phyloP scores from a whole-genome alignment of 2,113 vertebrate genomes.

The Papio anubis region DNA sequence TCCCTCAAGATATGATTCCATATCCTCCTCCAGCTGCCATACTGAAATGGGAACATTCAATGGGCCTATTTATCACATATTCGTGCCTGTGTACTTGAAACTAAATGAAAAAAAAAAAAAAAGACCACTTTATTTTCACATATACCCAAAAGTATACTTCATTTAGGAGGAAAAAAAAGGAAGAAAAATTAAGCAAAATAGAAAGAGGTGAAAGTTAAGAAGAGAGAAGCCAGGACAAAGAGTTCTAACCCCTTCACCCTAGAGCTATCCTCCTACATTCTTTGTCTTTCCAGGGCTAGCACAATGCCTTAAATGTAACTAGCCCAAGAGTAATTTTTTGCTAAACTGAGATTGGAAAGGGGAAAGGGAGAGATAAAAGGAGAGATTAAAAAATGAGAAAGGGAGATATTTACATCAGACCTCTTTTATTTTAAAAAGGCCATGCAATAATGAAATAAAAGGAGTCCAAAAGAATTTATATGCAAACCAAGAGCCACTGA shows the following conservation, averaged over 20 bases:
- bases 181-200: neutral
- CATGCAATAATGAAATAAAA: neutral
- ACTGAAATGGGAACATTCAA: neutral
- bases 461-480: neutral
- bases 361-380: neutral
- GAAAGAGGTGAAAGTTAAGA: neutral
- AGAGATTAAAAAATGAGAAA: neutral
- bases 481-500: neutral
- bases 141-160: neutral
- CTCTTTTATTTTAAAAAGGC: neutral
- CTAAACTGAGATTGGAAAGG: neutral
- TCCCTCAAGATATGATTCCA: neutral
- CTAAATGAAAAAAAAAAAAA: neutral
- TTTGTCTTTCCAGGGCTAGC: neutral
- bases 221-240: neutral
- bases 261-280: neutral
- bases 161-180: neutral
- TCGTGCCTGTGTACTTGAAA: neutral
- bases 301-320: neutral
- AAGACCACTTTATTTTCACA: neutral
- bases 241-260: neutral
- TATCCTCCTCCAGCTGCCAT: neutral
- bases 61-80: neutral
- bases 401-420: neutral
- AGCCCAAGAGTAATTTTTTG: neutral